Base-by-base conservation (phyloP, 2,113 vertebrate genomes). In the Hemibagrus wyckioides region DNA sequence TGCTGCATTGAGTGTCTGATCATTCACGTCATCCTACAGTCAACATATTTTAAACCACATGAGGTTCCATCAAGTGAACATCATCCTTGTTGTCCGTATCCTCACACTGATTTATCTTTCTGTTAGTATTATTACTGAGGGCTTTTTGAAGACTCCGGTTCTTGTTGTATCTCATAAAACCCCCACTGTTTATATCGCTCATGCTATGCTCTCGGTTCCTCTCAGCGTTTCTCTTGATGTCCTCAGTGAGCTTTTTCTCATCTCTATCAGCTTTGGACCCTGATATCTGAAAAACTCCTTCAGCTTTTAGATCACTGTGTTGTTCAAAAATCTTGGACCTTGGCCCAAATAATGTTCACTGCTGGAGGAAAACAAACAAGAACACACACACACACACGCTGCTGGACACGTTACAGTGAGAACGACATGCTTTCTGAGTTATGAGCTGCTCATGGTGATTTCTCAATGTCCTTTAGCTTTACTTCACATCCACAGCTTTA, bases 381-480 rank as follows among this genome's bases (percentile, higher is more conserved):
- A 56, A 50, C 79, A 59, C 52, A 57, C 79, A 61, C 56, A 28
- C 80, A 61, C 5, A 1, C 25, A 65, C 13, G 52, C 30, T 57
- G 52, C 52, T 36, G 52, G n/a, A 57, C 30, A 57, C 36, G 4
- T 80, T 36, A 13, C 8, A 54, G 48, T 23, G 17, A 56, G 77
- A 80, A 80, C 7, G 7, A 56, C 15, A 57, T 3, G 30, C 28
- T 56, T 56, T 36, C 52, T 36, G 30, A 80, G n/a, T 80, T 56
- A 56, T 80, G 52, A 57, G 50, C 52, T 57, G 8, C 77, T 57
- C 77, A 10, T 3, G 9, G 77, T 80, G 8, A 80, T 80, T 80
- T 80, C n/a, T 80, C 76, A 80, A 56, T 36, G 50, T 80, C 73
- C 86, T 83, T 50, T 84, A 54, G 79, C 73, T 88, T 82, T 76